A percentile compares a stretch with the other conserved stretches of the same genome.
Conservation (phyloP, 2,888 invertebrate genomes). For the Galerucella calmariensis region DNA sequence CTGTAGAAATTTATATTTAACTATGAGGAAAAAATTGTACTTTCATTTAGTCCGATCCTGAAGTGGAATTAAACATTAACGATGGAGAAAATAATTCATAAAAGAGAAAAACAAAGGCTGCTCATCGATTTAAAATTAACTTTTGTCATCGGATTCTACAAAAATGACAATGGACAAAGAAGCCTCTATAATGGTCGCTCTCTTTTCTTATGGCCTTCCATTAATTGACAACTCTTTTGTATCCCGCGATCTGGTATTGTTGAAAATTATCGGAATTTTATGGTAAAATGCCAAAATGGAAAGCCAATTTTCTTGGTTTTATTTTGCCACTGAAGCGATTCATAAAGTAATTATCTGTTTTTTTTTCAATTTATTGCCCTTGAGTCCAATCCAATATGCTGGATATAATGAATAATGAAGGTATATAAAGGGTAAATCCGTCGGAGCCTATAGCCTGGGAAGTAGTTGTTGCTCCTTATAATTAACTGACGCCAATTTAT, state of each 20-base stretch:
- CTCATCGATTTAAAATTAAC: slow-evolving; percentile 55
- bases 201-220: slow-evolving; percentile 50
- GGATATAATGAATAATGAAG: no score
- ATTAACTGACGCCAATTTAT: no score
- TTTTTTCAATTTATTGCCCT: not conserved
- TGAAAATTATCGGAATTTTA: slow-evolving; percentile 44
- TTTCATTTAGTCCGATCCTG: not conserved
- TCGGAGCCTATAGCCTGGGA: no score
- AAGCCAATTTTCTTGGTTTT: slow-evolving; percentile 30
- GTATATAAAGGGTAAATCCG: no score
- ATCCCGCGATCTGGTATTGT: slow-evolving; percentile 36
- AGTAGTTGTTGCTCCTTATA: no score
- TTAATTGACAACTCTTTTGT: slow-evolving; percentile 49
- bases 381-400: no score
- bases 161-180: slow-evolving; percentile 58
- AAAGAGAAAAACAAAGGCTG: slow-evolving; percentile 46
- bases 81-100: slow-evolving; percentile 33
- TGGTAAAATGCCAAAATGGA: slow-evolving; percentile 35
- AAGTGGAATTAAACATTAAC: slow-evolving; percentile 26
- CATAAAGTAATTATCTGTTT: slow-evolving; percentile 17
- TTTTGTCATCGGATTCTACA: slow-evolving; percentile 51
- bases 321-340: slow-evolving; percentile 16
- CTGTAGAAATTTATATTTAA: no score
- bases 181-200: slow-evolving; percentile 47
- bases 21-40: no score